Evolutionary conservation across 2,888 invertebrate species (phyloP).

Genomic region (Megaustenia siamemsis): DNA sequence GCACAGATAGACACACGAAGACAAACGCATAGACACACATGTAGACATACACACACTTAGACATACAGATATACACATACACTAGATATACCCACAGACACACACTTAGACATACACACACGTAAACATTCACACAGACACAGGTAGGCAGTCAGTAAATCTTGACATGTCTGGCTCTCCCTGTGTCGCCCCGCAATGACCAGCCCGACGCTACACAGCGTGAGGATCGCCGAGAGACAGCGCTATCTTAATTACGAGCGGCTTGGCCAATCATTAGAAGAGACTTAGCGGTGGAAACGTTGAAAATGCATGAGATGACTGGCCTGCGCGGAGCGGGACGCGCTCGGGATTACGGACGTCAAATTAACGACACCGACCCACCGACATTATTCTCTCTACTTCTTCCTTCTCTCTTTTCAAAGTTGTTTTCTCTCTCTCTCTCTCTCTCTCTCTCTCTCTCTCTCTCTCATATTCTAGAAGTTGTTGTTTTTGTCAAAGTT

Average conservation of each 20-base stretch:
- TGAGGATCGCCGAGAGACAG: conserved; percentile 17
- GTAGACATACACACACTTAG: neutral
- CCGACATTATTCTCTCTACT: conserved; percentile 27
- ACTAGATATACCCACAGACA: no score
- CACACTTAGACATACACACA: no score
- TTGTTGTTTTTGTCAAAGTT: no score
- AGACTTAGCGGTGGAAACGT: conserved; percentile 40
- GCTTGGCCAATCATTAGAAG: conserved; percentile 41
- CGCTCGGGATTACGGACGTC: conserved; percentile 33
- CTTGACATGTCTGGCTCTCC: neutral
- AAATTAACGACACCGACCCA: conserved; percentile 41
- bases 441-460: neutral
- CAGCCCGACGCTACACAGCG: neutral
- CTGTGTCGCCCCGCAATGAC: neutral
- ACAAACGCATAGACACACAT: neutral
- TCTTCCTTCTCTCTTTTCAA: neutral
- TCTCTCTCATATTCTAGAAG: neutral
- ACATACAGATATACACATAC: neutral
- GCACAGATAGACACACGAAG: neutral
- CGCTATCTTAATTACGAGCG: conserved; percentile 49
- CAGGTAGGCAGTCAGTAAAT: no score
- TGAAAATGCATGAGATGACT: conserved; percentile 47
- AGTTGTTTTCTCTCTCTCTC: neutral
- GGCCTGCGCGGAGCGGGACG: neutral
- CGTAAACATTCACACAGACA: no score